Evolutionary conservation across 2,888 invertebrate genomes (phyloP).

Genomic region (Oscheius onirici): DNA sequence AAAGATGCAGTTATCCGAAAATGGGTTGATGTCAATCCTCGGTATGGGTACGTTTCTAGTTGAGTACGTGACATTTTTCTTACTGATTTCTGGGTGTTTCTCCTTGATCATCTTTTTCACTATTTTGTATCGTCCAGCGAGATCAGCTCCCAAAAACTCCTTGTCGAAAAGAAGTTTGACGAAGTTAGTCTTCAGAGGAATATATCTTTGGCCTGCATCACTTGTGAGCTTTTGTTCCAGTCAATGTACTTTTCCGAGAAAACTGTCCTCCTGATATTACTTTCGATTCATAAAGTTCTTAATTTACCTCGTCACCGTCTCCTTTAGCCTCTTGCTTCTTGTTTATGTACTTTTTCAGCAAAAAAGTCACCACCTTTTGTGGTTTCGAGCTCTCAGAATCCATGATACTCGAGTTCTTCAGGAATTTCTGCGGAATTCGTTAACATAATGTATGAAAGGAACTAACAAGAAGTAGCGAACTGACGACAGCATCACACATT

Average conservation of each 20-base stretch:
- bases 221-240: not conserved
- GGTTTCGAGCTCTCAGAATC: too few species aligned
- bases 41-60: not conserved
- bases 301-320: not conserved
- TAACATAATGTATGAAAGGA: too few species aligned
- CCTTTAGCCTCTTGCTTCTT: not conserved
- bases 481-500: too few species aligned
- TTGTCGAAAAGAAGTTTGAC: slow-evolving; percentile 1
- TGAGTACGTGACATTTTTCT: too few species aligned
- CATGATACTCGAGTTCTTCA: too few species aligned
- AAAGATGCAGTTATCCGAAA: not conserved
- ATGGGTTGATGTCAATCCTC: not conserved
- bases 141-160: not conserved
- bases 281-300: not conserved
- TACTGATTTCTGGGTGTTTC: not conserved
- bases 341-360: too few species aligned
- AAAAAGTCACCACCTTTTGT: too few species aligned
- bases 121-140: not conserved
- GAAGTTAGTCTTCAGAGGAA: not conserved
- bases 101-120: not conserved
- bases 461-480: too few species aligned
- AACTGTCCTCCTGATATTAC: not conserved
- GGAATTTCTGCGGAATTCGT: too few species aligned
- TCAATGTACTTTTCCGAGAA: not conserved
- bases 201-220: not conserved